Evolutionary conservation across 2,797 vertebrate genomes (phyloP), one percentile per base, ranked within the genome.

Genomic region (Spinibarbus caldwelli): DNA sequence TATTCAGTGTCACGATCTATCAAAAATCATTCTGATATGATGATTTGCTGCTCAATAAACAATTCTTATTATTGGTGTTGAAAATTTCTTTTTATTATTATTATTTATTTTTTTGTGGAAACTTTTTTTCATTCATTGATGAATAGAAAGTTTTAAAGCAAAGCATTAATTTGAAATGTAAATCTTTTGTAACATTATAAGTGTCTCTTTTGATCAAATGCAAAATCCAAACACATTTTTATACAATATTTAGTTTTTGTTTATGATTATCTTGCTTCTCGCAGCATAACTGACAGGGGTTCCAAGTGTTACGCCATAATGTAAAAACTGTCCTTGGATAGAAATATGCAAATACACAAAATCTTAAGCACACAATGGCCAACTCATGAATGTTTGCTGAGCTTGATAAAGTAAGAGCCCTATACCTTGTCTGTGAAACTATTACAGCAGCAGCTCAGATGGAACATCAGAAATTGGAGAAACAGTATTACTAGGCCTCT

Each of bases 401-500:
- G 80, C 75, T 76, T 68, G 79, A 68, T 31, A 31, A 31, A 84
- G 64, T 73, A 70, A 90, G 85, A 91, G 87, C 79, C 87, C 84
- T 84, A 68, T 80, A 71, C 68, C 71, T 80, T 45, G n/a, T 72
- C 72, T 49, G 2, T 52, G 85, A 82, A 93, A 87, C 91, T 87
- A 90, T 68, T 67, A 92, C 91, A 91, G 76, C 85, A 82, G 83
- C 78, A 73, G 91, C 83, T 92, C 88, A 79, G 90, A 92, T 89
- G 82, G 91, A 92, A 88, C 82, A 88, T 91, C 57, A 89, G 91
- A 89, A 90, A 89, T 85, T 75, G 71, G 91, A 90, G 79, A 70
- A 81, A 29, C 90, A 92, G 93, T 91, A 91, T 86, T 90, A 87
- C 85, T 57, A 41, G 76, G 84, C 88, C 78, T 91, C 87, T 89